Base-by-base conservation (phyloP, 1,140 invertebrate species). In the Drosophila biarmipes region DNA sequence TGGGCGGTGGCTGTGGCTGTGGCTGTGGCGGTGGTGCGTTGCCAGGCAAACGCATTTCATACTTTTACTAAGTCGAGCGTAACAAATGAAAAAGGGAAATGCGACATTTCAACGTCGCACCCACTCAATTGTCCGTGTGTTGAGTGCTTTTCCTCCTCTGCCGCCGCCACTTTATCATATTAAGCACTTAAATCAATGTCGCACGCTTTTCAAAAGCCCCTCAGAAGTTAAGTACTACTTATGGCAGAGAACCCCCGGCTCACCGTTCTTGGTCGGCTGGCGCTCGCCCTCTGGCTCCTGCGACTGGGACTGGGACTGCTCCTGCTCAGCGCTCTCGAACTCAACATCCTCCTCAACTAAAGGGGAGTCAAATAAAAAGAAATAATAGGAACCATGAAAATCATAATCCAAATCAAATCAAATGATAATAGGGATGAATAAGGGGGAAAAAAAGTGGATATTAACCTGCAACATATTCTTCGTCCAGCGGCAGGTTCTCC, bases 51-150 rank as follows among this genome's bases (percentile, higher is more conserved):
- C 77, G 80, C 80, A 75, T 75, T 75, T 57, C 53, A 38, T 40
- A 52, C 64, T 56, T 52, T 24, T 37, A 55, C 29, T 37, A 85
- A 86, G 81, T 86, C 85, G 77, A 90, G 84, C 84, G 84, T 89
- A 80, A 89, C 87, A 90, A 78, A 84, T 89, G 84, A 80, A 80
- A 85, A 85, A 80, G 87, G 82, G 76, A 90, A 90, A 91, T 91
- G 90, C 77, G 81, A 78, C 80, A 90, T 91, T 91, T 78, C 46
- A 46, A 68, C 66, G 6, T 14, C 49, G 21, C 54, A 40, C 38
- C n/a, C 61, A 27, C 57, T 45, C 37, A 58, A 45, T 55, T 57
- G 57, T 69, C n/a, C 35, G 56, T 63, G 43, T 55, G 43, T 53
- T 84, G 84, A 87, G 84, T 87, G 84, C 84, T 71, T 71, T 69